Conservation (phyloP, 2,888 invertebrate genomes). For the Gryllus longicercus region DNA sequence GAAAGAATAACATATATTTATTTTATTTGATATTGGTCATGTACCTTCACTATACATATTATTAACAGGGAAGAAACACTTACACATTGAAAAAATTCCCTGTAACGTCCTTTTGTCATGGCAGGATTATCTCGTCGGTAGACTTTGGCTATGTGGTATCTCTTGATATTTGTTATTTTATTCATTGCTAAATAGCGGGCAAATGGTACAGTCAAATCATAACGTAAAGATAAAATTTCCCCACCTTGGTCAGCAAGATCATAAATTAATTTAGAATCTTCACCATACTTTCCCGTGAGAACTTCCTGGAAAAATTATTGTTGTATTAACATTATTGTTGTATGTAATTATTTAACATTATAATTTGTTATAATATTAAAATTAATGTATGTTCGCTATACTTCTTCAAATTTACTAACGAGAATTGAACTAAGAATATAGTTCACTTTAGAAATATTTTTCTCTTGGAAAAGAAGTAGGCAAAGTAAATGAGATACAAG, state of each 20-base stretch:
- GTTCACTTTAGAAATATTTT: too few relatives aligned
- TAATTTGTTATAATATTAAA: too few relatives aligned
- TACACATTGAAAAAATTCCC: conserved; percentile 99
- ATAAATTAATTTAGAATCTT: conserved; percentile 98
- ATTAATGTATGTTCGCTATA: too few relatives aligned
- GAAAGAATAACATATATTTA: background rate
- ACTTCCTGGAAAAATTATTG: conserved; percentile 67
- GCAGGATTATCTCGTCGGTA: conserved; percentile 97
- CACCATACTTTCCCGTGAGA: conserved; percentile 97
- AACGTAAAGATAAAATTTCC: conserved; percentile 90
- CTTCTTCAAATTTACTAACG: too few relatives aligned
- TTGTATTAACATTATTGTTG: too few relatives aligned
- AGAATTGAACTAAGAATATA: too few relatives aligned
- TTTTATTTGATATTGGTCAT: background rate
- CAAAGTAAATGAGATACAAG: too few relatives aligned
- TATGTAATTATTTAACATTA: too few relatives aligned
- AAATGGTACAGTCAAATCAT: conserved; percentile 97
- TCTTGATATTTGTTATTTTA: conserved; percentile 87
- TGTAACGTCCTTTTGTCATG: conserved; percentile 90
- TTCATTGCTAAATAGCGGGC: conserved; percentile 98
- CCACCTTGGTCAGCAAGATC: conserved; percentile 98
- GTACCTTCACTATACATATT: background rate
- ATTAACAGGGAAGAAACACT: conserved; percentile 49
- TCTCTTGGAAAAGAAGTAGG: too few relatives aligned
- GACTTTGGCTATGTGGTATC: conserved; percentile 98